These are phyloP conservation scores for Pituophis catenifer DNA, from an alignment of 2,113 vertebrate species.

Conservation along the genomic window DNA sequence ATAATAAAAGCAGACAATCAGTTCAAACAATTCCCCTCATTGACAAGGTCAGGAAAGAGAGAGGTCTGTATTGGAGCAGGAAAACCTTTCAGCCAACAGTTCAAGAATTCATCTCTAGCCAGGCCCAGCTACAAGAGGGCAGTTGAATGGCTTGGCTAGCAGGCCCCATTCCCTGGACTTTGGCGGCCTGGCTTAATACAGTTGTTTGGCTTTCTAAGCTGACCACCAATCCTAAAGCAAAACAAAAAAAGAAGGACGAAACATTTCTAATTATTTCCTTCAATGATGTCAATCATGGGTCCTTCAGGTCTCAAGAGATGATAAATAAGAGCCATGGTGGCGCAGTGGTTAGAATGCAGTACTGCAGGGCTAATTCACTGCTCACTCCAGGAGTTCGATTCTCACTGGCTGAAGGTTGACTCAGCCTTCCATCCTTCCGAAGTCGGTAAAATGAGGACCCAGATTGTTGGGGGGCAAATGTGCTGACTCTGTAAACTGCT, in stretches of 20 bases:
- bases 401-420: no score
- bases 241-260: background rate
- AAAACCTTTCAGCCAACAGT: background rate
- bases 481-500: no score
- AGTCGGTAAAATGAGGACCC: no score
- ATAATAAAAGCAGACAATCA: background rate
- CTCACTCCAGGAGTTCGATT: no score
- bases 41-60: background rate
- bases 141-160: background rate
- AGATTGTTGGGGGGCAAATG: no score
- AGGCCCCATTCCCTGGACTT: background rate
- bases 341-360: no score
- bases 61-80: background rate
- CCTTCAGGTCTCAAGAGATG: background rate
- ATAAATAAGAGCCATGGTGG: background rate
- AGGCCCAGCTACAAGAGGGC: background rate
- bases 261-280: background rate
- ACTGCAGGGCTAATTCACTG: no score
- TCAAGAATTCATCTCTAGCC: background rate
- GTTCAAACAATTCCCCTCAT: background rate
- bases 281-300: background rate
- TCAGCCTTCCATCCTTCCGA: no score
- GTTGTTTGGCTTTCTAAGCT: background rate
- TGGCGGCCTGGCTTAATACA: background rate
- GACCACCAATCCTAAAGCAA: background rate